A percentile compares a stretch with the other conserved stretches of the same genome.
These are phyloP conservation scores for Tillus elongatus DNA, from an alignment of 2,888 invertebrate genomes.

Conservation along the genomic window DNA sequence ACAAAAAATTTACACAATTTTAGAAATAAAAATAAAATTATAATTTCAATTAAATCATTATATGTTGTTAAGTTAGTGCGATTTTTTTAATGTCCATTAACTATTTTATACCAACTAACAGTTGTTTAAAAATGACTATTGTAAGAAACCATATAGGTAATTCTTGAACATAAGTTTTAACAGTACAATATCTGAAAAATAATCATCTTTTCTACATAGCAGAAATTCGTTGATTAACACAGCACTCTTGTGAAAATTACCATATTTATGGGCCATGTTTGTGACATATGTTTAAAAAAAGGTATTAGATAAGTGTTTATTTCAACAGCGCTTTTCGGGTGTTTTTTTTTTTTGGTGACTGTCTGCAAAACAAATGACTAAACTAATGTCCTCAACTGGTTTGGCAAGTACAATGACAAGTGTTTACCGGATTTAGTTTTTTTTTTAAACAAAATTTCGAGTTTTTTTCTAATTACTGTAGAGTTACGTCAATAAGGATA, in stretches of 20 bases:
- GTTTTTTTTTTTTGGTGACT: background rate
- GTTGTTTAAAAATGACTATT: conserved; percentile 6
- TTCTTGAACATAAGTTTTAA: too few relatives aligned
- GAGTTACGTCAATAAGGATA: too few relatives aligned
- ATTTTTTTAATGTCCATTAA: conserved; percentile 4
- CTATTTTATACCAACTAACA: conserved; percentile 5
- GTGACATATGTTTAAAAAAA: conserved; percentile 16
- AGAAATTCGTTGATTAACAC: conserved; percentile 21
- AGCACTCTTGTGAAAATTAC: conserved; percentile 18
- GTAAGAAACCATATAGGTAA: background rate
- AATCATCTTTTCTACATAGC: conserved; percentile 11
- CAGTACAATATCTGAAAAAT: too few relatives aligned
- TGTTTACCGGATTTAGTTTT: too few relatives aligned
- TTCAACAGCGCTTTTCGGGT: background rate
- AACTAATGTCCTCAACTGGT: conserved; percentile 8
- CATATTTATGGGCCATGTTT: conserved; percentile 19
- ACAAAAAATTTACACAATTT: conserved; percentile 29
- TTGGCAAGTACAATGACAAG: conserved; percentile 3
- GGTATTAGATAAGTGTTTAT: conserved; percentile 11
- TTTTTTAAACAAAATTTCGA: too few relatives aligned
- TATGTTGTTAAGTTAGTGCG: conserved; percentile 4
- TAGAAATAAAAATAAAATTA: conserved; percentile 16
- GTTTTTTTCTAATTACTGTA: too few relatives aligned
- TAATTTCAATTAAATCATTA: conserved; percentile 6
- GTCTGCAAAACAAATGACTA: background rate